Evolutionary conservation across 1,140 invertebrate genomes (phyloP).

Genomic region (Aphelinus atriplicis): DNA sequence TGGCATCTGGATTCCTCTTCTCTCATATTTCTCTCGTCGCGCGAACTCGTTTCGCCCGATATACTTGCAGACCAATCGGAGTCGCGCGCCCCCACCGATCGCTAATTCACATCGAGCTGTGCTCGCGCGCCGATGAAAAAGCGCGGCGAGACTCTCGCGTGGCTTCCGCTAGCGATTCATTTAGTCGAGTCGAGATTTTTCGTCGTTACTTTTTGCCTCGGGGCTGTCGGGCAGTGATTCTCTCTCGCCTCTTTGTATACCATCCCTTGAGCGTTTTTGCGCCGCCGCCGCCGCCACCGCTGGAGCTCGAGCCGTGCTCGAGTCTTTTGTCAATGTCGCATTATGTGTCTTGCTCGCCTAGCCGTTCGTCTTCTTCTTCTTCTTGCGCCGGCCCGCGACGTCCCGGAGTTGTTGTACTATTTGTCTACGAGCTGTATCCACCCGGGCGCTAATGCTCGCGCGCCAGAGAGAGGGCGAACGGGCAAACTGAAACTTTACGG

Average conservation of each 20-base stretch:
- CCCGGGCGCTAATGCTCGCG: neutral
- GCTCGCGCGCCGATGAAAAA: too few species aligned
- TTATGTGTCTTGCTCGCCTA: slow-evolving; percentile 7
- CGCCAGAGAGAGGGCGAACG: neutral
- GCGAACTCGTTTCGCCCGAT: too few species aligned
- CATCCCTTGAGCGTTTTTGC: slow-evolving; percentile 13
- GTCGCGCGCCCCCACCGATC: too few species aligned
- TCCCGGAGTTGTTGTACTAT: neutral
- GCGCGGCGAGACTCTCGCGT: too few species aligned
- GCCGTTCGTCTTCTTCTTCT: slow-evolving; percentile 7
- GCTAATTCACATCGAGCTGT: too few species aligned
- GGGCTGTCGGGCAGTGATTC: neutral
- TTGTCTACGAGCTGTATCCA: neutral
- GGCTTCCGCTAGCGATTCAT: slow-evolving; percentile 2
- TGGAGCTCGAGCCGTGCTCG: neutral
- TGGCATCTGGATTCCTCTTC: neutral
- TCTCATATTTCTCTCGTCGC: too few species aligned
- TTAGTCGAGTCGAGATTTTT: slow-evolving; percentile 1
- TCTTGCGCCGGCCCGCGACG: neutral
- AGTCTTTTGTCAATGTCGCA: slow-evolving; percentile 12
- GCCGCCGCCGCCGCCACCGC: neutral
- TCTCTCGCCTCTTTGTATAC: neutral
- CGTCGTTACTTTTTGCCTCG: neutral
- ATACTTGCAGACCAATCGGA: too few species aligned
- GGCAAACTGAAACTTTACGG: slow-evolving; percentile 13